These are phyloP conservation scores for Penaeus chinensis DNA, from an alignment of 1,140 invertebrate genomes.

Conservation along the genomic window DNA sequence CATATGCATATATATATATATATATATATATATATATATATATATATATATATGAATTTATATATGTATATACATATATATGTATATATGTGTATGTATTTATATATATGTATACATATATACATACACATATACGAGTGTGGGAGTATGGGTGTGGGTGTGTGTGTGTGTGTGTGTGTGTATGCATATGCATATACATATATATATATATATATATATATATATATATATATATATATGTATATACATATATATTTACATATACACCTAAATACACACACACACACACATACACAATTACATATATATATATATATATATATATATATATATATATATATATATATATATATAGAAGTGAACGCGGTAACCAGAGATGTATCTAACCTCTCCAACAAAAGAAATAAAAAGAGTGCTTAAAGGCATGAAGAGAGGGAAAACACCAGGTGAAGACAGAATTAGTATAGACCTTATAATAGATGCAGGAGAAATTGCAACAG, in stretches of 20 bases:
- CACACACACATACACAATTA: not conserved
- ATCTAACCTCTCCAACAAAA: too few species aligned
- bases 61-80: not conserved
- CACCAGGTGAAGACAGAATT: too few species aligned
- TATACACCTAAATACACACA: not conserved
- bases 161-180: not conserved
- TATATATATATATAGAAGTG: not conserved
- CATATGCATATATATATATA: not conserved
- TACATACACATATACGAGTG: constrained; percentile 1
- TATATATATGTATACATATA: constrained; percentile 14
- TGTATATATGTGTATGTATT: not conserved
- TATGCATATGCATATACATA: constrained; percentile 1
- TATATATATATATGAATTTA: not conserved
- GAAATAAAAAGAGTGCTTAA: too few species aligned
- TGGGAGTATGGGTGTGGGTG: not conserved
- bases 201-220: not conserved
- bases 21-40: not conserved
- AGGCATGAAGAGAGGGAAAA: too few species aligned
- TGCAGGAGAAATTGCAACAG: too few species aligned
- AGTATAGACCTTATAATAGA: too few species aligned
- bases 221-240: not conserved
- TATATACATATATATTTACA: not conserved
- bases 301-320: constrained; percentile 6
- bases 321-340: not conserved
- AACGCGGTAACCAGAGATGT: too few species aligned